These are phyloP conservation scores for Todiramphus chloris DNA, from an alignment of 2,113 vertebrate genomes.

Conservation along the genomic window DNA sequence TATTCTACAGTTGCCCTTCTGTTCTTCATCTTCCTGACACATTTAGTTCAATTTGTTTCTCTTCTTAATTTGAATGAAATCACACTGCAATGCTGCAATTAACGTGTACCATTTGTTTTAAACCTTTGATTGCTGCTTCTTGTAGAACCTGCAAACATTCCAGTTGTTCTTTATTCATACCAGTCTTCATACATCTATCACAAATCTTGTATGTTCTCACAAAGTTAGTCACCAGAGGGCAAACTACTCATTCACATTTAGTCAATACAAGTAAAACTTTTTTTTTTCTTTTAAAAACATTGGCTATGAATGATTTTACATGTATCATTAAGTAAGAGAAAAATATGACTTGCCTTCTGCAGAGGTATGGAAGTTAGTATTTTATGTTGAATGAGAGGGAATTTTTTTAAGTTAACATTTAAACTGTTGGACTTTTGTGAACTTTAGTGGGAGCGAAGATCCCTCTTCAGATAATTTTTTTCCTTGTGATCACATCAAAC, in stretches of 20 bases:
- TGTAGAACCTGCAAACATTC: not conserved
- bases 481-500: not conserved
- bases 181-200: not conserved
- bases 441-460: not conserved
- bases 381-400: not conserved
- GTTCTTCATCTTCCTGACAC: not conserved
- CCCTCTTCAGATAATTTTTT: not conserved
- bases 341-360: not conserved
- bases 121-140: not conserved
- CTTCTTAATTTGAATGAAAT: not conserved
- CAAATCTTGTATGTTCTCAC: not conserved
- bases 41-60: not conserved
- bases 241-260: slow-evolving; percentile 33
- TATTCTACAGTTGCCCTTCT: not conserved
- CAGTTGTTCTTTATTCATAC: not conserved
- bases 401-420: not conserved
- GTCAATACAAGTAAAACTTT: not conserved
- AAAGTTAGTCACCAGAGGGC: slow-evolving; percentile 50
- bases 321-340: not conserved
- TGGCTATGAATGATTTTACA: not conserved
- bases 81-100: not conserved
- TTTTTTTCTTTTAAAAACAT: not conserved
- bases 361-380: not conserved
- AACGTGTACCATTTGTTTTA: not conserved
- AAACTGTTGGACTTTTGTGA: not conserved